phyloP scores from a whole-genome alignment of 2,113 vertebrate species.

The Apaloderma vittatum region DNA sequence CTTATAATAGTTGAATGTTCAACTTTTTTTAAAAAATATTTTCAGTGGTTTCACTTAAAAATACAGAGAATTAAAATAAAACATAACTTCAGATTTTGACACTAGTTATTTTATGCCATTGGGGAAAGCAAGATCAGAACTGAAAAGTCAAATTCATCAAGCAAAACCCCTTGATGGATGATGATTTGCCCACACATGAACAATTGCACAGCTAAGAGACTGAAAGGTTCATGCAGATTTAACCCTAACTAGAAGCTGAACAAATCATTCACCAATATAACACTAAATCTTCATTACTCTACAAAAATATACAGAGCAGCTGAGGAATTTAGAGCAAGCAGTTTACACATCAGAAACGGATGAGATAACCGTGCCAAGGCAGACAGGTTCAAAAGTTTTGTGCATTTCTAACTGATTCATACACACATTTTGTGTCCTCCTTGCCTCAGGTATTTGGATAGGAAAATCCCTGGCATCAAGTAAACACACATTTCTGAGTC shows the following conservation, averaged over 20 bases:
- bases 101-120: neutral
- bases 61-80: neutral
- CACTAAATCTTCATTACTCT: neutral
- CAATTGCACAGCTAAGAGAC: neutral
- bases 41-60: constrained; percentile 22
- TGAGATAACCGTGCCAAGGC: neutral
- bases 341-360: neutral
- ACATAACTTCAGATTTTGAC: neutral
- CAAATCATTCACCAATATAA: neutral
- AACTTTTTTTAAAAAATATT: neutral
- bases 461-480: neutral
- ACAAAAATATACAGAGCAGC: neutral
- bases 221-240: neutral
- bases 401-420: constrained; percentile 5
- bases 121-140: constrained; percentile 34
- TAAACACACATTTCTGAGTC: constrained; percentile 33
- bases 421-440: neutral
- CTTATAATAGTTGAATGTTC: neutral
- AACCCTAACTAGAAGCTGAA: neutral
- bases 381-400: neutral
- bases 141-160: constrained; percentile 26
- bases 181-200: neutral
- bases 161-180: neutral
- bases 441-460: neutral
- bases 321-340: neutral